These are phyloP conservation scores for Lycaon pictus DNA, from an alignment of 2,113 vertebrate genomes.

Conservation along the genomic window DNA sequence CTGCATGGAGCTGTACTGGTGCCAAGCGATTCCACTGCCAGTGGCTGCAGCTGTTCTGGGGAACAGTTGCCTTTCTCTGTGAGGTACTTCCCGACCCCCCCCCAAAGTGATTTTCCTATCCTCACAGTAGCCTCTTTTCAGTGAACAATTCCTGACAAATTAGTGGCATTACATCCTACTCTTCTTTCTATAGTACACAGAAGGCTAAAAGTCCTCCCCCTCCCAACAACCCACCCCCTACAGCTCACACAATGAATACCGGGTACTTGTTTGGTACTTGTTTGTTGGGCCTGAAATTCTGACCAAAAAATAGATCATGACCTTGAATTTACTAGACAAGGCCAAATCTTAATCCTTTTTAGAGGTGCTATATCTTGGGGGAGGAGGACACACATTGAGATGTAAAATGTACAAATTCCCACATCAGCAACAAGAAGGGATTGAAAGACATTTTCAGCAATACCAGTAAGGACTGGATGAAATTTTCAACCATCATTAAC, in stretches of 20 bases:
- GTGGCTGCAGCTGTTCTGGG: background rate
- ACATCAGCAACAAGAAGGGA: background rate
- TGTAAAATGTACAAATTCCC: background rate
- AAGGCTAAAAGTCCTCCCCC: background rate
- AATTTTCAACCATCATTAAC: background rate
- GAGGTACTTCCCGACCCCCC: background rate
- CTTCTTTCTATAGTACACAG: background rate
- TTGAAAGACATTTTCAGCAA: background rate
- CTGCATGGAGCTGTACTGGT: background rate
- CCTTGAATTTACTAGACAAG: background rate
- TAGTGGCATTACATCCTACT: background rate
- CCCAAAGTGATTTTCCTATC: background rate
- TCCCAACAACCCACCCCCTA: no score
- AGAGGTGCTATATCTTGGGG: background rate
- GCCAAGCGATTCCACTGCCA: background rate
- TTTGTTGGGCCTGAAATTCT: background rate
- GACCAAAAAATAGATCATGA: background rate
- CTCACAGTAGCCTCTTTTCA: background rate
- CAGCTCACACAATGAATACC: background rate
- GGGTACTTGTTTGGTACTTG: background rate
- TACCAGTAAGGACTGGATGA: background rate
- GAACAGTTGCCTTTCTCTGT: slow-evolving; percentile 42
- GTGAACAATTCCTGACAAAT: background rate
- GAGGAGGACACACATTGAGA: background rate
- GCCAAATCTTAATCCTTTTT: slow-evolving; percentile 2